These are phyloP conservation scores for Plagodis pulveraria DNA, from an alignment of 2,888 invertebrate genomes.

Conservation along the genomic window DNA sequence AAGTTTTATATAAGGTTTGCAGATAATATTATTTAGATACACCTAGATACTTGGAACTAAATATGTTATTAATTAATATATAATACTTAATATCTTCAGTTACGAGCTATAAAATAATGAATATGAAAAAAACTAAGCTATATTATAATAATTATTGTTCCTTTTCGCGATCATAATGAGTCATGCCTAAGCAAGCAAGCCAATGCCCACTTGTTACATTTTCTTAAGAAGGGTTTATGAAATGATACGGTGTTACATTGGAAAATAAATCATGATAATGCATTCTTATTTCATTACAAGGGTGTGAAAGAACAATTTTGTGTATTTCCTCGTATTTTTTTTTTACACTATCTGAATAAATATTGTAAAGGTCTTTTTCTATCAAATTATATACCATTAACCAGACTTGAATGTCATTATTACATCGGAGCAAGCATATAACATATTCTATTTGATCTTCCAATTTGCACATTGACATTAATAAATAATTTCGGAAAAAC, in stretches of 20 bases:
- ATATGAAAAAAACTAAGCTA: no score
- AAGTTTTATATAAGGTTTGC: no score
- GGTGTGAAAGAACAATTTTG: slow-evolving; percentile 36
- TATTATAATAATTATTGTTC: no score
- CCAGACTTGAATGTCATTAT: slow-evolving; percentile 28
- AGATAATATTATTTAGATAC: no score
- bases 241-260: slow-evolving; percentile 6
- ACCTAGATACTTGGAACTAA: no score
- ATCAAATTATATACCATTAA: slow-evolving; percentile 18
- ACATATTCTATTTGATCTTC: slow-evolving; percentile 16
- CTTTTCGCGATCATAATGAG: no score
- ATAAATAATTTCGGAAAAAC: slow-evolving; percentile 14
- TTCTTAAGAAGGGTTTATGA: not conserved
- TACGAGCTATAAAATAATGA: no score
- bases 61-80: no score
- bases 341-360: slow-evolving; percentile 17
- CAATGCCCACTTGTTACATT: no score
- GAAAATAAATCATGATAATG: slow-evolving; percentile 37
- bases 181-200: no score
- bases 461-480: slow-evolving; percentile 2
- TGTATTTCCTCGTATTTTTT: slow-evolving; percentile 33
- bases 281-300: slow-evolving; percentile 41
- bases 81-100: no score
- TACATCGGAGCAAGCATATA: slow-evolving; percentile 20
- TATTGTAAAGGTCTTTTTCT: slow-evolving; percentile 1